These are phyloP conservation scores for Elephas maximus DNA, from an alignment of 2,113 vertebrate species.

Conservation along the genomic window DNA sequence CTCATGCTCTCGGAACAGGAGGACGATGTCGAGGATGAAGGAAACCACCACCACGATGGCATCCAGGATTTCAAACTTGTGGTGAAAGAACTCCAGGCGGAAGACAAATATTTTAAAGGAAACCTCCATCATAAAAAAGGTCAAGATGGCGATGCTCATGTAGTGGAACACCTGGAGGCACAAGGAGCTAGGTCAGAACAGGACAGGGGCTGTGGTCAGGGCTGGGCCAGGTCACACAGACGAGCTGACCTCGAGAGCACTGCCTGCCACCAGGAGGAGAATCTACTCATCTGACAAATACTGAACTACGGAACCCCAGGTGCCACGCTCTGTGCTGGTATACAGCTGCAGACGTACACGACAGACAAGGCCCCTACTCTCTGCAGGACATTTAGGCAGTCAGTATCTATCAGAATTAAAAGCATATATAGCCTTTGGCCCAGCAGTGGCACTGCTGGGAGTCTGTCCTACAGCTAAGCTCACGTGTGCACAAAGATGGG, in stretches of 20 bases:
- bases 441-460: background rate
- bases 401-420: background rate
- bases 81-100: conserved; percentile 95
- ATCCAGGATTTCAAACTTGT: conserved; percentile 98
- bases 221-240: background rate
- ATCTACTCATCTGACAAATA: background rate
- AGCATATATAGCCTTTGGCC: background rate
- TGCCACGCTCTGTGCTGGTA: background rate
- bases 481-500: rapidly evolving
- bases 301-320: rapidly evolving
- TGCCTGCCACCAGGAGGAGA: background rate
- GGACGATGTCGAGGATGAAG: conserved; percentile 93
- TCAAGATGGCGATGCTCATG: conserved; percentile 94
- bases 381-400: background rate
- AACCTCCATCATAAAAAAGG: conserved; percentile 96
- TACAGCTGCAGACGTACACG: background rate
- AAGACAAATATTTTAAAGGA: conserved; percentile 93
- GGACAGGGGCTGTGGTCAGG: background rate
- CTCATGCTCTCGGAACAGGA: conserved; percentile 92
- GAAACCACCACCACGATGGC: conserved; percentile 93
- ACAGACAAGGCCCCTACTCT: background rate
- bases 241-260: background rate
- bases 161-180: conserved; percentile 94
- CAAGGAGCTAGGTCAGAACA: background rate
- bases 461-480: background rate